phyloP scores from a whole-genome alignment of 2,888 invertebrate species.

The Drosophila macrothrix region DNA sequence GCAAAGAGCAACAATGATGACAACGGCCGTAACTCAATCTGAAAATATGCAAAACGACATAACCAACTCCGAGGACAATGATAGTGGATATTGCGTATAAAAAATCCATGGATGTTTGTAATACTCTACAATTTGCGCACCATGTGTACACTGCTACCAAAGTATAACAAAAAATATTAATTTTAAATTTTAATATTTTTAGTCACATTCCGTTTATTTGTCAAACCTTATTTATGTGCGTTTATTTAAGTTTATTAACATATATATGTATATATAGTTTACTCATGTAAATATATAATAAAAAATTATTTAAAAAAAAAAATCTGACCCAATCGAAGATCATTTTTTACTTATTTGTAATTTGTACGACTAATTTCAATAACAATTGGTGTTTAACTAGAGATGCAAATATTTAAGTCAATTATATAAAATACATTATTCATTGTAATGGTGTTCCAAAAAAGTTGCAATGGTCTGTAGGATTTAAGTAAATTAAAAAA shows the following conservation, averaged over 20 bases:
- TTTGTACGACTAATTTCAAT: neutral
- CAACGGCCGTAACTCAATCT: slow-evolving; percentile 69
- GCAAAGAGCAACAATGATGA: slow-evolving; percentile 38
- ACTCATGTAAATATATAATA: neutral
- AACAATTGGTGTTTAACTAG: neutral
- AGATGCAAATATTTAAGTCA: neutral
- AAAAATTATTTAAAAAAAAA: neutral
- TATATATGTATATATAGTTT: neutral
- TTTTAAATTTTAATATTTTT: neutral
- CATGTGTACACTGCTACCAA: neutral
- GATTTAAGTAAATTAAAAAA: slow-evolving; percentile 51
- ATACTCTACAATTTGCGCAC: slow-evolving; percentile 26
- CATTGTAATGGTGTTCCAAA: neutral
- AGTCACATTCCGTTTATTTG: neutral
- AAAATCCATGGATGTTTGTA: slow-evolving; percentile 28
- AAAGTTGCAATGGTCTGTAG: neutral
- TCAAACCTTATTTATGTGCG: neutral
- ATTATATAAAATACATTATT: neutral
- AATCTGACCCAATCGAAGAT: neutral
- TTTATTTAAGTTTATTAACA: neutral
- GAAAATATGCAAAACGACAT: slow-evolving; percentile 58
- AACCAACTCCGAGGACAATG: slow-evolving; percentile 55
- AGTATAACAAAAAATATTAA: neutral
- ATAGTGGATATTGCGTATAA: slow-evolving; percentile 29
- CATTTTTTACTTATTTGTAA: neutral